phyloP scores from a whole-genome alignment of 2,797 vertebrate species.

The Chloroceryle inda region DNA sequence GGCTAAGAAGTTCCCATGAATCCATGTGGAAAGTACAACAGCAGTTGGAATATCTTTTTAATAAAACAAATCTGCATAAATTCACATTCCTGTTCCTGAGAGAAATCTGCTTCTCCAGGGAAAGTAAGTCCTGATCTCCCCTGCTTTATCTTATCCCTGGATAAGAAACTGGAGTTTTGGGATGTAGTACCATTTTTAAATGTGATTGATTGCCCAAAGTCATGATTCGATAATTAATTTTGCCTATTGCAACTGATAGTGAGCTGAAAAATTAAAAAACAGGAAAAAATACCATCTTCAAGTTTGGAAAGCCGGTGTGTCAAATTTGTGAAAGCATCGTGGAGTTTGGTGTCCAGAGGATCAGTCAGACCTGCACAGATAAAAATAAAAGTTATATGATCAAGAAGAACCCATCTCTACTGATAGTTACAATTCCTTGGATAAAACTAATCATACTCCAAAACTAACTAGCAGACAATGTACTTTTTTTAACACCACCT shows the following conservation, averaged over 20 bases:
- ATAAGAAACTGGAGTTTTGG: background rate
- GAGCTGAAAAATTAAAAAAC: background rate
- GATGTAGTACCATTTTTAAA: background rate
- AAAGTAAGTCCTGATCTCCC: background rate
- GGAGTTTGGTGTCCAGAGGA: background rate
- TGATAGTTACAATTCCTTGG: background rate
- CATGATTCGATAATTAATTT: background rate
- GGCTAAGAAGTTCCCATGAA: background rate
- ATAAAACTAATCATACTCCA: background rate
- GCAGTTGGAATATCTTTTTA: background rate
- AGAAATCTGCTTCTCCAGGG: background rate
- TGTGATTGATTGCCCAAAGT: background rate
- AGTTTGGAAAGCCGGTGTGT: background rate
- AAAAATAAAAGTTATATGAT: background rate
- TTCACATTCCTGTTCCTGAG: background rate
- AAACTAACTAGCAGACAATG: background rate
- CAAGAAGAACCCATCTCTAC: background rate
- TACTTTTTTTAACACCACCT: background rate
- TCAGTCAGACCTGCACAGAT: background rate
- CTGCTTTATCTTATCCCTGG: background rate
- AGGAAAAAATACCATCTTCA: background rate
- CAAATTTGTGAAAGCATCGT: background rate
- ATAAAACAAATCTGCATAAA: background rate
- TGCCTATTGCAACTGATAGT: background rate
- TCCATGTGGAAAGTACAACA: background rate